Base-by-base conservation (phyloP, 2,113 vertebrate genomes). In the Eulacestoma nigropectus region DNA sequence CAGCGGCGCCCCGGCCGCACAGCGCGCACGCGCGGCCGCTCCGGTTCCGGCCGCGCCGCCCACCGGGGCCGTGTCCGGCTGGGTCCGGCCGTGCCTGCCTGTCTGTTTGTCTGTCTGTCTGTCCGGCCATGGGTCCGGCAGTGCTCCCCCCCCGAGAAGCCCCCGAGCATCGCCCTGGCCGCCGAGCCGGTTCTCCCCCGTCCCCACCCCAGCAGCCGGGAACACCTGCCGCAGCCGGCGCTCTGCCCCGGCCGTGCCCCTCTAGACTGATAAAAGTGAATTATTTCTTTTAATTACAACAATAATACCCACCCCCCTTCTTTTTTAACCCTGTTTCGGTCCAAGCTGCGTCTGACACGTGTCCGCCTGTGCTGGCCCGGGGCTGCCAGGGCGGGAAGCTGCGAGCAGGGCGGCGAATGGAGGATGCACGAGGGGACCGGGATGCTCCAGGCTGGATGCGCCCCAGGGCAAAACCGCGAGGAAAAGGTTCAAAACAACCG, bases 381-480 rank as follows among this genome's bases (percentile, higher is more conserved):
- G 12, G 70, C 70, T 19, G 49, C 29, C 41, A 7, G n/a, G 70
- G 44, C 21, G 44, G 52, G 23, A 25, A 9, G 64, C 42, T 16
- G 81, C 57, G 39, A 26, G 27, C 39, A 11, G 39, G 14, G 39
- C 37, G 17, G 49, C 11, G 3, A 2, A 2, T 2, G 69, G 59
- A 41, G 60, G 41, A 20, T n/a, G 59, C 32, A 1, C 2, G 19
- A 4, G 2, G 26, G 37, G 10, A n/a, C 20, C 0, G 60, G 60
- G 72, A 57, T 49, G 83, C 52, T 30, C 50, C 52, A 16, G 60
- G 30, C 0, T 29, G 50, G 41, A 10, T 23, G n/a, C 15, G 5
- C 23, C 20, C 32, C 32, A 2, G 80, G 32, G 39, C 3, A 63
- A 53, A 63, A 63, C 14, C 14, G 7, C 39, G 7, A 53, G 27